A percentile compares a stretch with the other conserved stretches of the same genome.
Evolutionary conservation across 1,140 invertebrate genomes (phyloP).

Genomic region (Berghia stephanieae): DNA sequence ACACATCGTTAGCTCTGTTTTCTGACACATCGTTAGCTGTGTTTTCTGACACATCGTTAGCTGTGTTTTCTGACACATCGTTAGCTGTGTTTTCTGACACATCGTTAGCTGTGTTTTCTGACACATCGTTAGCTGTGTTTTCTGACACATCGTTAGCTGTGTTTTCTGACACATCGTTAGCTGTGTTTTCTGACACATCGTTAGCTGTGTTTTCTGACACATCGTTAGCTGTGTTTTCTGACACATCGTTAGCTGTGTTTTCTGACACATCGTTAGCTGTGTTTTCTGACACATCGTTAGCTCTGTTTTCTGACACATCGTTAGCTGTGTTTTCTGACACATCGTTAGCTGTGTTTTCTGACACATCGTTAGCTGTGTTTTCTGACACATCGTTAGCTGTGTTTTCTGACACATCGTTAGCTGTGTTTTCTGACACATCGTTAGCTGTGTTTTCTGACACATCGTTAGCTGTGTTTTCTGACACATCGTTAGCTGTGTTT

Average conservation of each 20-base stretch:
- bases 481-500: constrained; percentile 31
- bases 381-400: constrained; percentile 25
- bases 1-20: constrained; percentile 31
- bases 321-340: background rate
- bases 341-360: constrained; percentile 35
- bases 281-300: constrained; percentile 21
- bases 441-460: constrained; percentile 35
- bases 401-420: no score
- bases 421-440: constrained; percentile 5
- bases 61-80: constrained; percentile 35
- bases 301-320: constrained; percentile 35
- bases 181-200: constrained; percentile 5
- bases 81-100: background rate
- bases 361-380: no score
- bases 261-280: no score
- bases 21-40: no score
- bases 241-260: constrained; percentile 31
- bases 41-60: constrained; percentile 21
- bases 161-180: no score
- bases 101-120: constrained; percentile 35
- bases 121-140: no score
- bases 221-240: no score
- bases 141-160: constrained; percentile 25
- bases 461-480: no score
- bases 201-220: constrained; percentile 35